Conservation (phyloP, 2,113 vertebrate genomes). For the Cisticola juncidis region DNA sequence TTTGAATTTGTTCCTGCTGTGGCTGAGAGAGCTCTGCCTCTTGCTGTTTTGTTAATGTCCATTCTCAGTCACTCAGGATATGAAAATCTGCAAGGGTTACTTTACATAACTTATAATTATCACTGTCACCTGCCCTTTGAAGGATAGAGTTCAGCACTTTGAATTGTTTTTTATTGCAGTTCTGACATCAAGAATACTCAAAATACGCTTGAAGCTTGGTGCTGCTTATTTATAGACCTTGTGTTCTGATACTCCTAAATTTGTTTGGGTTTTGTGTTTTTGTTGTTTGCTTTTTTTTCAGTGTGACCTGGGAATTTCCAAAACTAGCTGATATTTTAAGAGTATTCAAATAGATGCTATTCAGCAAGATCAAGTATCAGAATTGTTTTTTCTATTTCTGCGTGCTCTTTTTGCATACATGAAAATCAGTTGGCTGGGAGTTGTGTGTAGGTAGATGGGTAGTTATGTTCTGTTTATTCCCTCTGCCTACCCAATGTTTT, state of each 20-base stretch:
- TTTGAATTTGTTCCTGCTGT: neutral
- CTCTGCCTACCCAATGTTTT: conserved; percentile 54
- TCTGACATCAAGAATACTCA: neutral
- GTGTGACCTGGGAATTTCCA: neutral
- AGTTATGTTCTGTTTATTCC: conserved; percentile 39
- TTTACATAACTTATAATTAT: conserved; percentile 21
- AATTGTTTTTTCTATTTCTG: neutral
- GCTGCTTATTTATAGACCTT: neutral
- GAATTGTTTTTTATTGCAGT: neutral
- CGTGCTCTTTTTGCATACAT: neutral
- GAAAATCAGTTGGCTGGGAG: neutral
- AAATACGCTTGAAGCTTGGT: neutral
- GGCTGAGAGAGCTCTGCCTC: neutral
- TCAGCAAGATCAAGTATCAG: neutral
- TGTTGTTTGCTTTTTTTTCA: neutral
- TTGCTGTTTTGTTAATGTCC: conserved; percentile 43
- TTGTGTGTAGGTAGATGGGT: conserved; percentile 18
- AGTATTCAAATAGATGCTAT: neutral
- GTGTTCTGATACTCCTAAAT: neutral
- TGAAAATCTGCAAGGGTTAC: neutral
- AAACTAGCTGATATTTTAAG: neutral
- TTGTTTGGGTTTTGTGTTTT: neutral
- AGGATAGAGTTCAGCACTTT: neutral
- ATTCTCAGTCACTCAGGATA: conserved; percentile 18
- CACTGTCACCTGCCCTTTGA: neutral